Evolutionary conservation across 23 tunicate genomes (phyloP).

Genomic region (Diplosoma virens): DNA sequence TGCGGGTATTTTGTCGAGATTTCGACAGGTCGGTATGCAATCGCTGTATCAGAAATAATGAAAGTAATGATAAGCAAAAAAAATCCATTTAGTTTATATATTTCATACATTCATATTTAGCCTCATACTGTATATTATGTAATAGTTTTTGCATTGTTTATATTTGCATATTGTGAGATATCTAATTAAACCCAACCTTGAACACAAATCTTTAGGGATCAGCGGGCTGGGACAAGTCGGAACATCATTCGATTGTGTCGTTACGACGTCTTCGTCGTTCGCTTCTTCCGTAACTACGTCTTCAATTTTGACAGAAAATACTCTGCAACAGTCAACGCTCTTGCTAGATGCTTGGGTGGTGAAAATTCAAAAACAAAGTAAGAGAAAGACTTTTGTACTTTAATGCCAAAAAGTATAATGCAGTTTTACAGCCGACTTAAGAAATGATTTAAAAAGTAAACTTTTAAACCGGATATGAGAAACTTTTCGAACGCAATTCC

Average conservation of each 20-base stretch:
- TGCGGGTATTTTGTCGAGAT: neutral
- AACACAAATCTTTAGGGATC: neutral
- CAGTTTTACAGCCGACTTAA: too few relatives aligned
- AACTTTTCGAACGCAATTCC: too few relatives aligned
- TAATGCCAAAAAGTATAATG: too few relatives aligned
- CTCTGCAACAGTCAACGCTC: neutral
- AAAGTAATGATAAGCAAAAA: too few relatives aligned
- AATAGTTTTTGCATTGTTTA: neutral
- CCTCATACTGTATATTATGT: too few relatives aligned
- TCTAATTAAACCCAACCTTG: constrained; percentile 4
- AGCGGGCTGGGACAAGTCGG: neutral
- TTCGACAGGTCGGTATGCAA: constrained; percentile 7
- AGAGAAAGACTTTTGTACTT: neutral
- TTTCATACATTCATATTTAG: too few relatives aligned
- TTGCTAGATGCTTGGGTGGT: too few relatives aligned
- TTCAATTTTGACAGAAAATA: neutral
- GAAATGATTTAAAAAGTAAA: too few relatives aligned
- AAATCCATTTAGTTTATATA: neutral
- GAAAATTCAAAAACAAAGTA: neutral
- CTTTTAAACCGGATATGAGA: too few relatives aligned
- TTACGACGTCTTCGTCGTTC: neutral
- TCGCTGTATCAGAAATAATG: neutral
- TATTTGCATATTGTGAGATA: neutral
- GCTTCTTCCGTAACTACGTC: neutral
- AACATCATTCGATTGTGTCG: neutral